Base-by-base conservation (phyloP, 2,888 invertebrate species). In the Diogma glabrata region DNA sequence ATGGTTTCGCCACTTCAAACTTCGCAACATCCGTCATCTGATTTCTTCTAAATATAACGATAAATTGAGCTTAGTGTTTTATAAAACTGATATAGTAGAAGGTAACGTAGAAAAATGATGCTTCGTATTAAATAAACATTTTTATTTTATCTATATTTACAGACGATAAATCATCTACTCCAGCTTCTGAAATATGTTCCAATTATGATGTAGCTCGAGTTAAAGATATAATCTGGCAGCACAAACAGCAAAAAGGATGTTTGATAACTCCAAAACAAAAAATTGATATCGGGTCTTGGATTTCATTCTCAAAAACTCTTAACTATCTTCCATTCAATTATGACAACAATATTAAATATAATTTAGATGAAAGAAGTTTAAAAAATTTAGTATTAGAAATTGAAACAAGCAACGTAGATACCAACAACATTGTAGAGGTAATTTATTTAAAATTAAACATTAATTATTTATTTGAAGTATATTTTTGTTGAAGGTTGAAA, bases 401-500 rank as follows among this genome's bases (percentile, higher is more conserved):
- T 8, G 64, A 65, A 38, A 61, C 64, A n/a, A 60, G 64, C 28
- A 65, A 62, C 12, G 52, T 28, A 4, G 57, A 58, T 49, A 55
- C 52, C 43, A 54, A 58, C 23, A 53, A 58, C 14, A 56, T 63
- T 24, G 58, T 53, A 8, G 52, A 60, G 63, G 67, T 66, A 59
- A 61, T 54, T 4, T 28, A 26, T 46, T 8, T 14, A 14, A 36
- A 36, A 36, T 36, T 33, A 20, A 14, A 43, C 22, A 6, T 30
- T 38, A 22, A 22, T 23, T 30, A 26, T 50, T 24, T 43, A 33
- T 50, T 9, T 45, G 50, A 54, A 63, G 64, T n/a, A 49, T 53
- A 43, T 45, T 23, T 51, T 24, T 53, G 51, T 69, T 69, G 33
- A 68, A 88, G 86, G 72, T 89, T 61, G 87, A 88, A 64, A 77